Evolutionary conservation across 92 coral and sea anemone species (phyloP).

Genomic region (Nematostella vectensis): DNA sequence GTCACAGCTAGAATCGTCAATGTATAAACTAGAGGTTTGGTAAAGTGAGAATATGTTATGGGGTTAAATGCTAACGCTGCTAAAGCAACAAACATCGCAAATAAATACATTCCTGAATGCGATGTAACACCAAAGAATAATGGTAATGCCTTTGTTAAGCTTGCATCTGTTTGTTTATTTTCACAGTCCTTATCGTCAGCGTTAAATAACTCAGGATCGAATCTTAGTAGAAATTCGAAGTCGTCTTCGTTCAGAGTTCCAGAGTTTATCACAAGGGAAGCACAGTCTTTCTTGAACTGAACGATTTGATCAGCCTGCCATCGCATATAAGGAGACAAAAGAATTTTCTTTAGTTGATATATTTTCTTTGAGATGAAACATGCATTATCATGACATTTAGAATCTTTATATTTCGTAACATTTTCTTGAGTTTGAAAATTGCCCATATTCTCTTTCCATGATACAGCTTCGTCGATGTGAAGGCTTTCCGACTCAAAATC

Average conservation of each 20-base stretch:
- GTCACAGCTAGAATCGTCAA: not conserved
- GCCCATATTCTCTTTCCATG: not conserved
- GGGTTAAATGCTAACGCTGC: not conserved
- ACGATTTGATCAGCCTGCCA: slow-evolving; percentile 13
- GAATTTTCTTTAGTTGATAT: too few species aligned
- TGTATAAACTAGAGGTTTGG: not conserved
- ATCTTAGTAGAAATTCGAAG: slow-evolving; percentile 45
- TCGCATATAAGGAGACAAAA: not conserved
- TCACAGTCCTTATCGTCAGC: not conserved
- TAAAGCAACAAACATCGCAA: not conserved
- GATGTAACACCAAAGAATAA: not conserved
- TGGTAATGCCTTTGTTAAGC: not conserved
- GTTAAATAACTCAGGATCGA: slow-evolving; percentile 63
- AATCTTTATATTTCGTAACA: too few species aligned
- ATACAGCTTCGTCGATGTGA: not conserved
- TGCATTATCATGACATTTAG: not conserved
- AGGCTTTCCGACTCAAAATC: slow-evolving; percentile 61
- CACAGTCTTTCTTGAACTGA: slow-evolving; percentile 31
- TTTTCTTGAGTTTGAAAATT: not conserved
- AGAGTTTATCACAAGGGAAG: slow-evolving; percentile 40
- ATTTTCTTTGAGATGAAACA: not conserved
- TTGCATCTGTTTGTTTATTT: not conserved
- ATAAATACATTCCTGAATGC: not conserved
- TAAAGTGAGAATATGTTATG: too few species aligned
- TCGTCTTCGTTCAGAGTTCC: slow-evolving; percentile 65